Conservation (phyloP, 2,797 vertebrate species). For the Eurystomus glaucurus region DNA sequence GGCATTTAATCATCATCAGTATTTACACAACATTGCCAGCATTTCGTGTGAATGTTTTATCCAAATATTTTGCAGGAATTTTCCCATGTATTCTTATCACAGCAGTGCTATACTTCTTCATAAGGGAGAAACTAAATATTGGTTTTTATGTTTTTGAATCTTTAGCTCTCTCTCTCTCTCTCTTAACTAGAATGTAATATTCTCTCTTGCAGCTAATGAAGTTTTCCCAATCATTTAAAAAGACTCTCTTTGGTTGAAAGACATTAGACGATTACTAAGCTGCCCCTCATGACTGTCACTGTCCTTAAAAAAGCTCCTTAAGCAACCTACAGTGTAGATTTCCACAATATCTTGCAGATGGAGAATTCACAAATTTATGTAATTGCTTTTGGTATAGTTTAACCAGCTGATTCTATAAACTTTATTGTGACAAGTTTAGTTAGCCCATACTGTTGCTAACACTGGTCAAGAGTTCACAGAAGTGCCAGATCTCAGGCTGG, state of each 20-base stretch:
- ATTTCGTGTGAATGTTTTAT: constrained; percentile 65
- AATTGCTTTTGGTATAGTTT: neutral
- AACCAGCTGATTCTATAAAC: neutral
- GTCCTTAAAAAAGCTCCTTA: constrained; percentile 18
- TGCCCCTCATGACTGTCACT: neutral
- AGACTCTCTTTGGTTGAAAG: constrained; percentile 65
- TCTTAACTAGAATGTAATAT: constrained; percentile 54
- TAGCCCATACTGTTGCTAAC: neutral
- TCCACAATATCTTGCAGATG: neutral
- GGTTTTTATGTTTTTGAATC: constrained; percentile 56
- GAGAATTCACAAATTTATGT: neutral
- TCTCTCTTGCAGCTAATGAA: constrained; percentile 60
- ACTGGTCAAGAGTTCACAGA: neutral
- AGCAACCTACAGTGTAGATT: neutral
- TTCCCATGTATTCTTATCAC: constrained; percentile 61
- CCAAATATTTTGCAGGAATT: constrained; percentile 74
- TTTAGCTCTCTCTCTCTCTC: constrained; percentile 50
- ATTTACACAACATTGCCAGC: constrained; percentile 68
- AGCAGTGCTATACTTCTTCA: constrained; percentile 50
- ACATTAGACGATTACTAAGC: neutral
- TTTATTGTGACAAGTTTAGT: neutral
- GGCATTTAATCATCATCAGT: constrained; percentile 21
- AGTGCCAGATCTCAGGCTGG: neutral
- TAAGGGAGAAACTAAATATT: constrained; percentile 54
- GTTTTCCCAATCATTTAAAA: constrained; percentile 65